Evolutionary conservation across 2,888 invertebrate species (phyloP).

Genomic region (Agrochola lychnidis): DNA sequence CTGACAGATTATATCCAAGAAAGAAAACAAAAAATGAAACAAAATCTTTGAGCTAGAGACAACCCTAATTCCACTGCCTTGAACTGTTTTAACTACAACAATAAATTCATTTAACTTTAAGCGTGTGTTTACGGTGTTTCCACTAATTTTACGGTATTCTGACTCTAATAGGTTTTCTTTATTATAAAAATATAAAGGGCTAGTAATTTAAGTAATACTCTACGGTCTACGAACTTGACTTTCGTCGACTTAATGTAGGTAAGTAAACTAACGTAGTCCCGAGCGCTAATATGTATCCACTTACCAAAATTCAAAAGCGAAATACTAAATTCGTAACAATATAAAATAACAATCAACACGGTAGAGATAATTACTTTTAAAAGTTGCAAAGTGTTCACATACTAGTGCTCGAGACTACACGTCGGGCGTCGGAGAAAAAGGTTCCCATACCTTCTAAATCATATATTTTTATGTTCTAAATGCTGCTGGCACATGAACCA

Average conservation of each 20-base stretch:
- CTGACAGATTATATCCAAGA: not conserved
- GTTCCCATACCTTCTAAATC: not conserved
- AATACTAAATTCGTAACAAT: too few species aligned
- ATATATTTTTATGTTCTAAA: not conserved
- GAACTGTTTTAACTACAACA: slow-evolving; percentile 48
- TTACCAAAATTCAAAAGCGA: too few species aligned
- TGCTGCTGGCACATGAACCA: not conserved
- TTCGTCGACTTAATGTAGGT: not conserved
- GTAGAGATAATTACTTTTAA: too few species aligned
- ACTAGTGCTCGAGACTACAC: too few species aligned
- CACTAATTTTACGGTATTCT: slow-evolving; percentile 41
- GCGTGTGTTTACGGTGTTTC: slow-evolving; percentile 42
- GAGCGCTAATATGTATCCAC: too few species aligned
- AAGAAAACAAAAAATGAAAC: not conserved
- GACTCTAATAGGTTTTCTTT: slow-evolving; percentile 28
- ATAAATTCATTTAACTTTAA: slow-evolving; percentile 40
- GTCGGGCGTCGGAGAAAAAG: not conserved
- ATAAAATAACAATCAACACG: too few species aligned
- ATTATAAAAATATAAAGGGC: slow-evolving; percentile 6
- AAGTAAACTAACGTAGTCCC: not conserved
- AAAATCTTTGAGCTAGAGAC: not conserved
- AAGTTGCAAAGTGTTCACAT: too few species aligned
- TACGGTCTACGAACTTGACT: not conserved
- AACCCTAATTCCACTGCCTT: slow-evolving; percentile 54
- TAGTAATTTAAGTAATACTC: slow-evolving; percentile 3